These are phyloP conservation scores for Leucozona laternaria DNA, from an alignment of 2,888 invertebrate genomes.

Conservation along the genomic window DNA sequence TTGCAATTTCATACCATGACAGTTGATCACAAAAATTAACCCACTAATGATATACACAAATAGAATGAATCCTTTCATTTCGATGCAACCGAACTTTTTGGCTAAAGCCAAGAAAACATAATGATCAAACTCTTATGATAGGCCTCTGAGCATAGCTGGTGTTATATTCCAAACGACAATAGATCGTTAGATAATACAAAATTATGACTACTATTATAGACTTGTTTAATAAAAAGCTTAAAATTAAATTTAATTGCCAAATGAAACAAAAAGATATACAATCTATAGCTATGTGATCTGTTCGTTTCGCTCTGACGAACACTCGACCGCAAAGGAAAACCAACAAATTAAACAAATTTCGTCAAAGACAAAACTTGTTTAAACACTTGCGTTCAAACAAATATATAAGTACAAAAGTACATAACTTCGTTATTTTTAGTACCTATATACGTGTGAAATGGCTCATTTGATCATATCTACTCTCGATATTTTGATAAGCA, in stretches of 20 bases:
- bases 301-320: neutral
- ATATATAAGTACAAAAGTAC: neutral
- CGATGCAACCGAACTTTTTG: neutral
- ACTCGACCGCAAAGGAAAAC: neutral
- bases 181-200: slow-evolving; percentile 5
- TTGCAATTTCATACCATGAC: slow-evolving; percentile 13
- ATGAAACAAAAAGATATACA: neutral
- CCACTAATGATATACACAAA: neutral
- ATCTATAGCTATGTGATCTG: neutral
- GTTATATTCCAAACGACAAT: neutral
- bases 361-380: slow-evolving; percentile 11
- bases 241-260: slow-evolving; percentile 8
- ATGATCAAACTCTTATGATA: slow-evolving; percentile 12
- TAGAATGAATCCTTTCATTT: slow-evolving; percentile 14
- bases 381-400: neutral
- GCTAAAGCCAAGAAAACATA: slow-evolving; percentile 9
- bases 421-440: neutral
- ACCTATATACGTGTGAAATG: neutral
- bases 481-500: slow-evolving; percentile 6
- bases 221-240: slow-evolving; percentile 20
- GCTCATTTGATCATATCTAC: neutral
- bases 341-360: neutral
- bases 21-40: neutral
- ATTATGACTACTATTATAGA: slow-evolving; percentile 9
- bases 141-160: slow-evolving; percentile 9